Base-by-base conservation (phyloP, 2,113 vertebrate species). In the Dolichotis patagonum region DNA sequence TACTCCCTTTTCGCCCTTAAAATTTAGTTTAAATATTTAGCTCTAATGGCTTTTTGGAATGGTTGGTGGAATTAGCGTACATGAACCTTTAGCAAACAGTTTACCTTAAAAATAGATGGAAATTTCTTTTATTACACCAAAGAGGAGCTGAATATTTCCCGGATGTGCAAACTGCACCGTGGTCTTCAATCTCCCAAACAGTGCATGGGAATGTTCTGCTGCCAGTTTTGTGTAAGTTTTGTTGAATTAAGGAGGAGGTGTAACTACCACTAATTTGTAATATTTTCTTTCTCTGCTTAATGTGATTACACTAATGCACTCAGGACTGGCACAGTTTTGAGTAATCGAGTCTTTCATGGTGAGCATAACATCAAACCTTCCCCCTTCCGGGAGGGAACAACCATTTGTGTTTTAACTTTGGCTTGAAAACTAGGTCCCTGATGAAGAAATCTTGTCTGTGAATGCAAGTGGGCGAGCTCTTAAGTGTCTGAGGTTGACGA, bases 1-100 rank as follows among this genome's bases (percentile, higher is more conserved):
- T 96, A 92, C 90, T 98, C 98, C 98, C 98, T 98, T 98, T 98
- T 97, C 98, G 97, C 90, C 97, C 97, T 98, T 98, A 98, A 98
- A 98, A 98, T 97, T 98, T 98, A 96, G 95, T 98, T 98, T 98
- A 98, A 98, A 98, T 98, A 98, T 98, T 99, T 98, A 98, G 98
- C 81, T 38, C 80, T 98, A 98, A 98, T 98, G 95, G 98, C 94
- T 98, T 98, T 52, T 98, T 98, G 91, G 97, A 98, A 98, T 96
- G 97, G 96, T 98, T 98, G 89, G 94, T 97, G 95, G 89, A 91
- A 95, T 94, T 98, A 81, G 94, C 97, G 98, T 95, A 98, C 98
- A 98, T 98, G 97, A 97, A 97, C 98, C 98, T 97, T 90, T 98
- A 98, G 94, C 93, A 94, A 98, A 97, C 91, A 96, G 93, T 98